Evolutionary conservation across 2,113 vertebrate genomes (phyloP).

Genomic region (Dinomys branickii): DNA sequence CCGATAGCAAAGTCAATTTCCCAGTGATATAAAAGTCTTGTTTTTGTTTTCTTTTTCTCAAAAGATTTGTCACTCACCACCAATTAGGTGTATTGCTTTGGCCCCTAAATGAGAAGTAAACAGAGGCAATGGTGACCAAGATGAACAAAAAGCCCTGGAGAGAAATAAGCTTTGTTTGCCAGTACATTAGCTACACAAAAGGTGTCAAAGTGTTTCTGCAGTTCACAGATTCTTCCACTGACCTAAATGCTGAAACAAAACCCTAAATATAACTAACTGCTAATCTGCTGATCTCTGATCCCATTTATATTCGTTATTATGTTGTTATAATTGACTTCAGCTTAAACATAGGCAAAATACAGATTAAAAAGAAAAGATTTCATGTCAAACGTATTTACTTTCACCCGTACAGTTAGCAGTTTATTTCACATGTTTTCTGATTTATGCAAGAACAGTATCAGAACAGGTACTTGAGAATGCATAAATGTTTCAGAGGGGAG

Average conservation of each 20-base stretch:
- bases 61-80: not conserved
- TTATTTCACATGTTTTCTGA: not conserved
- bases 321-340: not conserved
- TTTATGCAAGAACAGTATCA: not conserved
- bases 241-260: not conserved
- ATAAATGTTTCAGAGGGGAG: not conserved
- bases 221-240: not conserved
- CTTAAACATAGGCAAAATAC: not conserved
- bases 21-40: not conserved
- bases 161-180: not conserved
- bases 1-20: not conserved
- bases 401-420: not conserved
- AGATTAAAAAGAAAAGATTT: constrained; percentile 7
- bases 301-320: not conserved
- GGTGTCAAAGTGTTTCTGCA: not conserved
- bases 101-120: constrained; percentile 14
- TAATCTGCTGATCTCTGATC: not conserved
- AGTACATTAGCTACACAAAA: not conserved
- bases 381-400: not conserved
- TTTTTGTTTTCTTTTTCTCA: not conserved
- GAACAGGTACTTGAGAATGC: not conserved
- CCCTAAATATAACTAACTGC: not conserved
- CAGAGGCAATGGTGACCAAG: not conserved
- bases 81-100: not conserved
- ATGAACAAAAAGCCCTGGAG: not conserved